phyloP scores from a whole-genome alignment of 2,888 invertebrate species.

The Idaea dimidiata region DNA sequence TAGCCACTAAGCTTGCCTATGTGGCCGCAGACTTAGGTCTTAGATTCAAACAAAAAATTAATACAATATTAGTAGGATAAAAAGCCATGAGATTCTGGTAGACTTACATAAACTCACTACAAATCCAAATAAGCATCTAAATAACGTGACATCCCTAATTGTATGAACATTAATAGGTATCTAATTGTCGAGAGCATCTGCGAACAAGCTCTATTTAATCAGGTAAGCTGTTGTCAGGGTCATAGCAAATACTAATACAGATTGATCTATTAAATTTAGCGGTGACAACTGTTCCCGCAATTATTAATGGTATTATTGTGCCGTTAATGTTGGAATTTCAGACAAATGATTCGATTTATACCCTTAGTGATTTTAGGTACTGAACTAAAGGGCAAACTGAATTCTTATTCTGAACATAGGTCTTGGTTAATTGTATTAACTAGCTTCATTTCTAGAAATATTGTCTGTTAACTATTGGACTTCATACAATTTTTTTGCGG shows the following conservation, averaged over 20 bases:
- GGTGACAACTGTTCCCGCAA: constrained; percentile 11
- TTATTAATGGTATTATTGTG: constrained; percentile 6
- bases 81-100: too few relatives aligned
- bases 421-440: background rate
- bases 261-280: constrained; percentile 27
- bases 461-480: background rate
- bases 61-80: too few relatives aligned
- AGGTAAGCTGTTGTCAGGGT: constrained; percentile 36
- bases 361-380: too few relatives aligned
- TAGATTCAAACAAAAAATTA: too few relatives aligned
- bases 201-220: constrained; percentile 33
- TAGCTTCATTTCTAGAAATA: too few relatives aligned
- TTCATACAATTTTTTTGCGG: too few relatives aligned
- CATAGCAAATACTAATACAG: constrained; percentile 30
- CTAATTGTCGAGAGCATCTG: constrained; percentile 35
- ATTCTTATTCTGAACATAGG: background rate
- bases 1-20: too few relatives aligned
- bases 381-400: background rate
- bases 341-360: background rate
- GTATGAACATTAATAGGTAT: constrained; percentile 26
- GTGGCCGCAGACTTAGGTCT: too few relatives aligned
- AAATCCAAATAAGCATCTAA: background rate
- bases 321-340: background rate
- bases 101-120: background rate
- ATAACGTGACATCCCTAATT: constrained; percentile 33